phyloP scores from a whole-genome alignment of 2,888 invertebrate genomes.

The Dromius quadrimaculatus region DNA sequence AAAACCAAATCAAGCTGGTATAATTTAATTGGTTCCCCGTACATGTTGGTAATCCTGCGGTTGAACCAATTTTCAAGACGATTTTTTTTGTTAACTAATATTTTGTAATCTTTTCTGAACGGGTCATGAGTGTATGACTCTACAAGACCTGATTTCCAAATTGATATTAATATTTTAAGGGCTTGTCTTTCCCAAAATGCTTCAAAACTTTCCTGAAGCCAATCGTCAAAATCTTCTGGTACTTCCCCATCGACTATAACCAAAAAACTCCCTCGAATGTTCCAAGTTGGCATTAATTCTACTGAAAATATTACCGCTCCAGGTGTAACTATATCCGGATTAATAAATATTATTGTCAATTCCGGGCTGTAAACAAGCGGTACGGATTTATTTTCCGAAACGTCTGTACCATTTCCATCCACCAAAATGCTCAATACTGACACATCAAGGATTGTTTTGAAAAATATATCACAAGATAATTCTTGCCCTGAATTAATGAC shows the following conservation, averaged over 20 bases:
- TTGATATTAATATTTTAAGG: conserved; percentile 11
- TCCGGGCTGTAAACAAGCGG: conserved; percentile 26
- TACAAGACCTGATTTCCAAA: not conserved
- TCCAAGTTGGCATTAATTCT: conserved; percentile 39
- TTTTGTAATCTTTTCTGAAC: conserved; percentile 22
- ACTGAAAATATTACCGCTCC: conserved; percentile 39
- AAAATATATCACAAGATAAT: conserved; percentile 23
- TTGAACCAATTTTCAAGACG: conserved; percentile 14
- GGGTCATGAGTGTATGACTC: conserved; percentile 38
- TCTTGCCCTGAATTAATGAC: conserved; percentile 32
- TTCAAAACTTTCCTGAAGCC: conserved; percentile 40
- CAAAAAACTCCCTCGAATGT: conserved; percentile 38
- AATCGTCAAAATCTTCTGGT: not conserved
- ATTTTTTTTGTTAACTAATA: not conserved
- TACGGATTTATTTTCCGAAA: conserved; percentile 1
- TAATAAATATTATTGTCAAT: conserved; percentile 40
- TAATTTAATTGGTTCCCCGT: conserved; percentile 42
- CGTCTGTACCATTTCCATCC: conserved; percentile 21
- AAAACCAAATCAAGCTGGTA: conserved; percentile 44
- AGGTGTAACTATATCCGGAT: conserved; percentile 1
- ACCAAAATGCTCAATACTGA: conserved; percentile 19
- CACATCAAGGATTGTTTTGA: not conserved
- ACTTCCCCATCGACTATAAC: conserved; percentile 4
- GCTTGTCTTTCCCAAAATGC: conserved; percentile 45
- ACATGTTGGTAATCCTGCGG: conserved; percentile 39